Evolutionary conservation across 2,113 vertebrate genomes (phyloP).

Genomic region (Gallinago undulata): DNA sequence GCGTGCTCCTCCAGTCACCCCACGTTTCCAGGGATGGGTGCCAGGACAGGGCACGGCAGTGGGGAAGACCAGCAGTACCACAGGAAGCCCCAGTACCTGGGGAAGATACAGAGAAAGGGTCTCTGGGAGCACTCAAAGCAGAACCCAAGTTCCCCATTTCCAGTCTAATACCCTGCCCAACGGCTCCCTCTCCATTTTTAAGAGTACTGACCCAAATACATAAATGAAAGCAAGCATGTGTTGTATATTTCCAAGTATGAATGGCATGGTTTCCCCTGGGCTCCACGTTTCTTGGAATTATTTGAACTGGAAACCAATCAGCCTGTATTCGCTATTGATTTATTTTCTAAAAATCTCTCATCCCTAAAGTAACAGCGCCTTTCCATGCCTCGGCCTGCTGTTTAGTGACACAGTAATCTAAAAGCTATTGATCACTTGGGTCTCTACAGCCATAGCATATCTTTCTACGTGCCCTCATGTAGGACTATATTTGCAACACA

Average conservation of each 20-base stretch:
- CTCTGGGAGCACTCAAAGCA: neutral
- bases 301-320: constrained; percentile 58
- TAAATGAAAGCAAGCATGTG: neutral
- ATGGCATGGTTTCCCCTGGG: neutral
- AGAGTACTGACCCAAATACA: constrained; percentile 45
- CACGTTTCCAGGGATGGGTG: accelerated
- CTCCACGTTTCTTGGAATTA: constrained; percentile 57
- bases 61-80: neutral
- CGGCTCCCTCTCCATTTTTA: neutral
- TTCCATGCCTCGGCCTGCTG: constrained; percentile 39
- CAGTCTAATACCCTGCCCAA: neutral
- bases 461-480: constrained; percentile 12
- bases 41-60: neutral
- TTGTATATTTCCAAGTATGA: constrained; percentile 35
- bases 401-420: constrained; percentile 57
- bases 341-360: constrained; percentile 58
- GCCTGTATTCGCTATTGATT: constrained; percentile 45
- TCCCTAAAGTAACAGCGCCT: constrained; percentile 20
- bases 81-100: neutral
- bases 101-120: neutral
- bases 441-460: constrained; percentile 16
- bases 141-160: neutral
- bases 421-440: constrained; percentile 60
- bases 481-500: neutral
- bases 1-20: neutral